Evolutionary conservation across 2,113 vertebrate species (phyloP).

Genomic region (Alosa alosa): DNA sequence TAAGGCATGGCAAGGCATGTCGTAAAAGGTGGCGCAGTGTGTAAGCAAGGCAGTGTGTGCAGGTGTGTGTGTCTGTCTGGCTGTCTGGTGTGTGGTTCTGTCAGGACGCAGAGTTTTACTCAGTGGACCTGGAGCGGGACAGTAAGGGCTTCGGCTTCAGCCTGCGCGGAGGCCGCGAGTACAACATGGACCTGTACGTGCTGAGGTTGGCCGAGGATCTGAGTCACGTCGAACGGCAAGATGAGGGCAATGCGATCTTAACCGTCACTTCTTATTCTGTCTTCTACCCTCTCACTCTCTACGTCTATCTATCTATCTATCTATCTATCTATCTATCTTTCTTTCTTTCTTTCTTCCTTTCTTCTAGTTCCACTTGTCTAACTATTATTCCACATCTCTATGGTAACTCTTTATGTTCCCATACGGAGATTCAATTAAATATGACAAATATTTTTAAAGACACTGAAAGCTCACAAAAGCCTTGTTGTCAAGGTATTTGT

Average conservation of each 20-base stretch:
- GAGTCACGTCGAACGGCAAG: too few relatives aligned
- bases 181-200: slow-evolving; percentile 99
- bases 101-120: slow-evolving; percentile 92
- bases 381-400: neutral
- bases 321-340: neutral
- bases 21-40: too few relatives aligned
- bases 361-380: neutral
- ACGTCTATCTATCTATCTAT: neutral
- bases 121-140: slow-evolving; percentile 95
- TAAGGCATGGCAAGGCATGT: too few relatives aligned
- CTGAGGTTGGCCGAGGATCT: slow-evolving; percentile 93
- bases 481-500: neutral
- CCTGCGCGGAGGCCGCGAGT: slow-evolving; percentile 92
- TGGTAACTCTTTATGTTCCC: neutral
- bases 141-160: slow-evolving; percentile 99
- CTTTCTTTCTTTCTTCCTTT: neutral
- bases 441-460: neutral
- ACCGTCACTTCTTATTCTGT: neutral
- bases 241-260: too few relatives aligned
- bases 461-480: neutral
- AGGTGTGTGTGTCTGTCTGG: slow-evolving; percentile 27
- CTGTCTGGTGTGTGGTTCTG: slow-evolving; percentile 43
- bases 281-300: neutral
- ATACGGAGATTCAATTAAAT: neutral
- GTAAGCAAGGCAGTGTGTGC: too few relatives aligned